Evolutionary conservation across 1,140 invertebrate species (phyloP).

Genomic region (Augochlora pura): DNA sequence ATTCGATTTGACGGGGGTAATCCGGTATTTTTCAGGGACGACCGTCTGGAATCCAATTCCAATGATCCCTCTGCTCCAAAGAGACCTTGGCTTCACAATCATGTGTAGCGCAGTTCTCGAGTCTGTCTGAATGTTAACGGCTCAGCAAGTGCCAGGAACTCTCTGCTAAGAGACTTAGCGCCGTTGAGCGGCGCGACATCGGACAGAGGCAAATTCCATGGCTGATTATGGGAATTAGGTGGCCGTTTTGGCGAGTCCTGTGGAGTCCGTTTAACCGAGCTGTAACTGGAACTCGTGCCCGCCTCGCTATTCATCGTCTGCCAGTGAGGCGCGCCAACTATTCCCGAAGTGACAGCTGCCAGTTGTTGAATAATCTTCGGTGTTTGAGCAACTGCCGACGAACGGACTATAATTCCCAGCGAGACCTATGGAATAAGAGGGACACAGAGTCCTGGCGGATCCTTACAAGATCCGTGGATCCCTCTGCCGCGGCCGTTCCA

Average conservation of each 20-base stretch:
- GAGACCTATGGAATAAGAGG: not conserved
- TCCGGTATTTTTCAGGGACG: not conserved
- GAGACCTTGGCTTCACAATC: not conserved
- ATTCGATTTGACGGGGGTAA: not conserved
- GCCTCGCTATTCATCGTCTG: conserved; percentile 58
- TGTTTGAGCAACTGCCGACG: conserved; percentile 21
- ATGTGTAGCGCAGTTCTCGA: not conserved
- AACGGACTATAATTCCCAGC: conserved; percentile 52
- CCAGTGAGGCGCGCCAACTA: conserved; percentile 43
- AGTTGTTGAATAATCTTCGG: conserved; percentile 44
- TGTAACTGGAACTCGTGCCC: conserved; percentile 50
- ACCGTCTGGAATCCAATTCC: not conserved
- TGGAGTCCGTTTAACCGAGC: conserved; percentile 70
- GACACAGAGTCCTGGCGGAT: conserved; percentile 8
- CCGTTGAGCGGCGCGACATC: conserved; percentile 21
- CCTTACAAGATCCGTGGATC: conserved; percentile 13
- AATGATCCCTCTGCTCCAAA: not conserved
- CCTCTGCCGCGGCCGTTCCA: conserved; percentile 9
- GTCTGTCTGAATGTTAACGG: conserved; percentile 27
- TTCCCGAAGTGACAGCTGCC: conserved; percentile 62
- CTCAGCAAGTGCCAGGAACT: conserved; percentile 25
- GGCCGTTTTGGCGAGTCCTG: conserved; percentile 46
- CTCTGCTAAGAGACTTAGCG: conserved; percentile 18
- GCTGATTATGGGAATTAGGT: conserved; percentile 75
- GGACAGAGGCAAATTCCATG: conserved; percentile 66